phyloP scores from a whole-genome alignment of 1,140 invertebrate species.

The Euura lappo region DNA sequence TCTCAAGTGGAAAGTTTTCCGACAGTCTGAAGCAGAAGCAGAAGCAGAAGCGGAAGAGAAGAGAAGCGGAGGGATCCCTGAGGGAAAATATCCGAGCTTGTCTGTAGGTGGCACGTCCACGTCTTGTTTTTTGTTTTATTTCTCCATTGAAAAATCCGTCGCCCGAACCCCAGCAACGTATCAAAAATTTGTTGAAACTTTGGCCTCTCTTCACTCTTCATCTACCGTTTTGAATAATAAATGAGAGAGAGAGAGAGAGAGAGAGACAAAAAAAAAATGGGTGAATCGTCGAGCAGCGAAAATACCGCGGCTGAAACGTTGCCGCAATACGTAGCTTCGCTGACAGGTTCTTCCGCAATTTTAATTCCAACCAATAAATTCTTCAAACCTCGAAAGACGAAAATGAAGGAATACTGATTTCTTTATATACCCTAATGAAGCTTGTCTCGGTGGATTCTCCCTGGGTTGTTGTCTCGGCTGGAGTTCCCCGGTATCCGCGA shows the following conservation, averaged over 20 bases:
- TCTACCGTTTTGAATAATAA: background rate
- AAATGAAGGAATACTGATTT: background rate
- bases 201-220: background rate
- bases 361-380: background rate
- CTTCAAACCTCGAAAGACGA: background rate
- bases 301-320: background rate
- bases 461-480: slow-evolving; percentile 55
- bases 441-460: slow-evolving; percentile 40
- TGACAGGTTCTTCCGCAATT: background rate
- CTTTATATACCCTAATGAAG: slow-evolving; percentile 23
- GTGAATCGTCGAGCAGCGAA: background rate
- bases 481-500: slow-evolving; percentile 55
- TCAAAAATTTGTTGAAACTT: too few species aligned
- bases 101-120: too few species aligned
- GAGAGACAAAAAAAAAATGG: background rate
- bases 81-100: background rate
- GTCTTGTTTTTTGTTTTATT: too few species aligned
- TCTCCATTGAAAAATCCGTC: too few species aligned
- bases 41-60: background rate
- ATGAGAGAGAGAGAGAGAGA: background rate
- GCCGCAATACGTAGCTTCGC: background rate
- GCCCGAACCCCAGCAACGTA: too few species aligned
- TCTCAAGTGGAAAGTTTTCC: too few species aligned
- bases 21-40: too few species aligned
- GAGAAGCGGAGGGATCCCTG: background rate